Conservation (phyloP, 2,113 vertebrate genomes). For the Hypanus sabinus region DNA sequence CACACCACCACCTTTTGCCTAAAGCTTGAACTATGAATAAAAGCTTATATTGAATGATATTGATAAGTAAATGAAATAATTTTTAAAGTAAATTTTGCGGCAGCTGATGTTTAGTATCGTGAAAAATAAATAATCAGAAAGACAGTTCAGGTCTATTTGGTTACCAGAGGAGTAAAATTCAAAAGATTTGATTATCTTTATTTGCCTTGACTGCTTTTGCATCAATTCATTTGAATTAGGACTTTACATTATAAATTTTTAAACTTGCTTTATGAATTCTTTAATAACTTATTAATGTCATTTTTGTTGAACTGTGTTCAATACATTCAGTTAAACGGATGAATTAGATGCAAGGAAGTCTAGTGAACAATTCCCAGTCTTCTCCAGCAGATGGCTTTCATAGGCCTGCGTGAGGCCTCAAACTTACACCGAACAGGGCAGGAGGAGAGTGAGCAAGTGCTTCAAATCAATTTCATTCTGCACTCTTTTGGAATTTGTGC, state of each 20-base stretch:
- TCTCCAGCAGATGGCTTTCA: conserved; percentile 6
- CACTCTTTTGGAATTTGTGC: background rate
- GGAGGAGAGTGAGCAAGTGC: background rate
- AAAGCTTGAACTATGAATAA: background rate
- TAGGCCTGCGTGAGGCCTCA: conserved; percentile 6
- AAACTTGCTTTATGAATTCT: background rate
- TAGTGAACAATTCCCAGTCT: background rate
- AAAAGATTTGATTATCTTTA: background rate
- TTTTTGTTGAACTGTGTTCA: background rate
- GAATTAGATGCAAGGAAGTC: background rate
- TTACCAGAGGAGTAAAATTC: background rate
- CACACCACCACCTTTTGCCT: no score
- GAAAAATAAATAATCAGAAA: background rate
- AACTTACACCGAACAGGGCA: background rate
- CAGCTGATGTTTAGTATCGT: background rate
- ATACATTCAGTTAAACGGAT: background rate
- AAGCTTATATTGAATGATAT: background rate
- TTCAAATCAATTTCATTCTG: background rate
- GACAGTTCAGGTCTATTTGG: background rate
- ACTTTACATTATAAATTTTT: background rate
- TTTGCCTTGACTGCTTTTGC: background rate
- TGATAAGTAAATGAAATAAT: background rate
- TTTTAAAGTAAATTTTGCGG: background rate
- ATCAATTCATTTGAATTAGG: background rate
- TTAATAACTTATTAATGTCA: background rate